These are phyloP conservation scores for Chloropsis cyanopogon DNA, from an alignment of 2,113 vertebrate species.

Conservation along the genomic window DNA sequence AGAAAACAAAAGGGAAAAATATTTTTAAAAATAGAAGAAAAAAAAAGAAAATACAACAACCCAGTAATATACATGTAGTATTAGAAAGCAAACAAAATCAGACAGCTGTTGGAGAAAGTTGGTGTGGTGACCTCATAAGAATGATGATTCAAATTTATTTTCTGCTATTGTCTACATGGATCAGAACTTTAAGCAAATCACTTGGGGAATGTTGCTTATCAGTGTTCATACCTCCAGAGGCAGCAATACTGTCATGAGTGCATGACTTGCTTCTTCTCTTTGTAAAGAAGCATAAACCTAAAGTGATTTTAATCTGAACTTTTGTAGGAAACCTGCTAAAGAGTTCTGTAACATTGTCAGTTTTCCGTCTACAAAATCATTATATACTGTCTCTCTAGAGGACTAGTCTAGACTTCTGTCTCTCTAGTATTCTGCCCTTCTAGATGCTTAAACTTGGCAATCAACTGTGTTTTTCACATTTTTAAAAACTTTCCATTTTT, in stretches of 20 bases:
- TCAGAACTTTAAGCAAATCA: not conserved
- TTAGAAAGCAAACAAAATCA: not conserved
- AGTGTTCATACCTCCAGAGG: not conserved
- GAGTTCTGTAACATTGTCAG: not conserved
- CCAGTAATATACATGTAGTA: not conserved
- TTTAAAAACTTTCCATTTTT: not conserved
- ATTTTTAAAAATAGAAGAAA: too few species aligned
- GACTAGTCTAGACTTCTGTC: not conserved
- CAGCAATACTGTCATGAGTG: not conserved
- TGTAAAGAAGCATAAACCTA: not conserved
- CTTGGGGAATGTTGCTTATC: not conserved
- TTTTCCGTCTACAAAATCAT: not conserved
- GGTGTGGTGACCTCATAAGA: not conserved
- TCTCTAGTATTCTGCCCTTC: not conserved
- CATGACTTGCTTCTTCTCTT: not conserved
- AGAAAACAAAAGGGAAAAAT: not conserved
- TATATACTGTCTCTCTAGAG: not conserved
- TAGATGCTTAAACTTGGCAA: not conserved
- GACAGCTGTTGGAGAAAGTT: not conserved
- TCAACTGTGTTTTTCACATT: not conserved
- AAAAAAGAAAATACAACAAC: not conserved
- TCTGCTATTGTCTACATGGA: not conserved
- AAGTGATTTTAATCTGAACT: not conserved
- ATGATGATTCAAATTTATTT: not conserved
- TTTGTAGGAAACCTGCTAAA: not conserved